These are phyloP conservation scores for Nixonia krombeini DNA, from an alignment of 1,140 invertebrate species.

Conservation along the genomic window DNA sequence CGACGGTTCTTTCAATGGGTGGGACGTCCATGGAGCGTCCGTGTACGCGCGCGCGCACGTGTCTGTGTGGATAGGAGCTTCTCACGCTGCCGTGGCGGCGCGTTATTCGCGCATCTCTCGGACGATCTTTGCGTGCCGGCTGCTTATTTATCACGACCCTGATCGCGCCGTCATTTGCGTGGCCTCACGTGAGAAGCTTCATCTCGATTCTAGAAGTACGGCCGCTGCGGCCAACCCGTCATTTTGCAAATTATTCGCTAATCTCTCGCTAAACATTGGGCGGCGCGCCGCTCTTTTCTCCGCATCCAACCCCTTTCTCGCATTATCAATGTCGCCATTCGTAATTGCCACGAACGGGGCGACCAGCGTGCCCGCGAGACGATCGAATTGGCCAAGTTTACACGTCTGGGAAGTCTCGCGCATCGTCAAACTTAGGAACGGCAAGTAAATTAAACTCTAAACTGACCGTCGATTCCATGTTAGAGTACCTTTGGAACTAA, in stretches of 20 bases:
- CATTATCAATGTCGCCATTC: conserved; percentile 47
- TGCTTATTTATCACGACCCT: conserved; percentile 40
- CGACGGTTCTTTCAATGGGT: too few relatives aligned
- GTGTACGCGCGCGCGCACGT: too few relatives aligned
- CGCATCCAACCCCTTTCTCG: conserved; percentile 4
- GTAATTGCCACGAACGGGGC: conserved; percentile 20
- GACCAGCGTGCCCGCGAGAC: conserved; percentile 15
- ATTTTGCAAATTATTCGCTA: conserved; percentile 46
- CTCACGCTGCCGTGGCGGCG: conserved; percentile 7
- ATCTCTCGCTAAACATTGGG: conserved; percentile 40
- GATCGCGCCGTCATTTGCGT: conserved; percentile 44
- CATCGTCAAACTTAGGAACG: not conserved
- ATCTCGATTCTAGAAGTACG: conserved; percentile 32
- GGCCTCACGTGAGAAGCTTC: conserved; percentile 38
- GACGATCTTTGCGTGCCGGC: conserved; percentile 47
- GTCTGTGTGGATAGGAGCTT: too few relatives aligned
- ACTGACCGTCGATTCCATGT: conserved; percentile 6
- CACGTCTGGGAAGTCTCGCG: conserved; percentile 1
- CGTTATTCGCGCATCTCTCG: conserved; percentile 33
- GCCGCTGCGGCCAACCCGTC: conserved; percentile 33
- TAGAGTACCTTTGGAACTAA: conserved; percentile 15
- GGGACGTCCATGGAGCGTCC: too few relatives aligned
- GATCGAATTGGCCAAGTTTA: conserved; percentile 21
- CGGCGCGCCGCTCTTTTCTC: conserved; percentile 1
- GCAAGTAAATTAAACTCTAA: conserved; percentile 11